Evolutionary conservation across 2,113 vertebrate species (phyloP).

Genomic region (Vulpes ferrilata): DNA sequence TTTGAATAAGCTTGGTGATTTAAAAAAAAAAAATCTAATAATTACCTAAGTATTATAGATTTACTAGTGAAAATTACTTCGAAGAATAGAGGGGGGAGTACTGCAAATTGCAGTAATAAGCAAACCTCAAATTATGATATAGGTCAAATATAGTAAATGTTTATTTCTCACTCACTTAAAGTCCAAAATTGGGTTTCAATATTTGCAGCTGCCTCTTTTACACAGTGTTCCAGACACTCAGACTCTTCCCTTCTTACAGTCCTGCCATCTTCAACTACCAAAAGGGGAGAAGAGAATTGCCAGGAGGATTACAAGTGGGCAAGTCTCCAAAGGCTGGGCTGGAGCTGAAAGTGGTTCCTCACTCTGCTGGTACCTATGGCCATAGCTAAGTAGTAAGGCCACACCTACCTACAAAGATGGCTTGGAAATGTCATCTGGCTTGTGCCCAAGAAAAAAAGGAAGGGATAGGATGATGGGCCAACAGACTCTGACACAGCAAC

Average conservation of each 20-base stretch:
- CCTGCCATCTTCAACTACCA: not conserved
- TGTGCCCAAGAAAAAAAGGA: not conserved
- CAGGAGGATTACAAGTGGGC: rapidly evolving
- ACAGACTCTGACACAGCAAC: not conserved
- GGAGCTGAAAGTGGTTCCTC: not conserved
- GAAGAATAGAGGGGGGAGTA: not conserved
- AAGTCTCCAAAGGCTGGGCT: not conserved
- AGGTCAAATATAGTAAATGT: not conserved
- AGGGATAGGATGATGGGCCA: not conserved
- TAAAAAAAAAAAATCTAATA: too few species aligned
- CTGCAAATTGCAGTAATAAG: not conserved
- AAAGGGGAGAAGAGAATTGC: not conserved
- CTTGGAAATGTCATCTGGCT: not conserved
- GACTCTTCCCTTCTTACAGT: not conserved
- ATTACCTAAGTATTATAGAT: not conserved
- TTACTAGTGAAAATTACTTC: not conserved
- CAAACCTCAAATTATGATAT: not conserved
- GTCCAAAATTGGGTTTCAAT: not conserved
- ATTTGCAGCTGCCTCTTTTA: not conserved
- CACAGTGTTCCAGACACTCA: not conserved
- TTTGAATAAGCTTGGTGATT: not conserved
- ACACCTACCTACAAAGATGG: not conserved
- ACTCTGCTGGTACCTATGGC: rapidly evolving
- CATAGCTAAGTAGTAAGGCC: not conserved
- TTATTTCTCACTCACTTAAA: not conserved